phyloP scores from a whole-genome alignment of 2,797 vertebrate species.

The Lagocephalus sceleratus region DNA sequence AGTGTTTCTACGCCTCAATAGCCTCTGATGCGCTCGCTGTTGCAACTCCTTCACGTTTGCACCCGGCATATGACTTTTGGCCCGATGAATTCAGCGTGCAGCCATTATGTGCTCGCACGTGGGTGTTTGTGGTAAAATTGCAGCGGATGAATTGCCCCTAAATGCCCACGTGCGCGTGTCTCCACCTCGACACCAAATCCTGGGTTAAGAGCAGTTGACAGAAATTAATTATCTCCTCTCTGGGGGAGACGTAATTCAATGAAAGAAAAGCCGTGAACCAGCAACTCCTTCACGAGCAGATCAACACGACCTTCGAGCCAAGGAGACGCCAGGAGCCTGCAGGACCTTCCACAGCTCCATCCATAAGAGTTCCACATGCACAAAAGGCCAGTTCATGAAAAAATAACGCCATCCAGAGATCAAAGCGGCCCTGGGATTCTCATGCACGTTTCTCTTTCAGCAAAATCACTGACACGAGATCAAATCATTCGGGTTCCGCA shows the following conservation, averaged over 20 bases:
- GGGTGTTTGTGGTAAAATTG: not conserved
- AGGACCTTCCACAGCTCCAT: constrained; percentile 41
- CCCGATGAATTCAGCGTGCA: constrained; percentile 21
- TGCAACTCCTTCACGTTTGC: constrained; percentile 5
- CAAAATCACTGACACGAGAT: constrained; percentile 60
- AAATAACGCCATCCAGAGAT: constrained; percentile 67
- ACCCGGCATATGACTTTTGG: constrained; percentile 22
- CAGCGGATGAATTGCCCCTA: not conserved
- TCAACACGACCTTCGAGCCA: constrained; percentile 38
- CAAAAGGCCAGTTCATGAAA: constrained; percentile 53
- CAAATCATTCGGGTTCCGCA: constrained; percentile 61
- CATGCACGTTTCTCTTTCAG: constrained; percentile 57
- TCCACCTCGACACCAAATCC: constrained; percentile 33
- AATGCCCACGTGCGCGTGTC: constrained; percentile 24
- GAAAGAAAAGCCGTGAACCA: constrained; percentile 42
- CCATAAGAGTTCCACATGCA: constrained; percentile 34
- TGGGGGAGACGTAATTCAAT: constrained; percentile 51
- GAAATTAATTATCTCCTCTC: constrained; percentile 68
- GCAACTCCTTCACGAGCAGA: constrained; percentile 35
- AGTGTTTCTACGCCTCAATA: constrained; percentile 41
- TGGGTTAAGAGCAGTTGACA: constrained; percentile 56
- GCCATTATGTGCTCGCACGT: constrained; percentile 11
- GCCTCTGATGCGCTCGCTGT: constrained; percentile 17
- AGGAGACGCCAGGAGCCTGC: constrained; percentile 23
- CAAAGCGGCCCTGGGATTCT: constrained; percentile 58